Percentiles rank a stretch among this genome's conserved stretches.
Conservation (phyloP, 2,888 invertebrate genomes). For the Hesperia comma region DNA sequence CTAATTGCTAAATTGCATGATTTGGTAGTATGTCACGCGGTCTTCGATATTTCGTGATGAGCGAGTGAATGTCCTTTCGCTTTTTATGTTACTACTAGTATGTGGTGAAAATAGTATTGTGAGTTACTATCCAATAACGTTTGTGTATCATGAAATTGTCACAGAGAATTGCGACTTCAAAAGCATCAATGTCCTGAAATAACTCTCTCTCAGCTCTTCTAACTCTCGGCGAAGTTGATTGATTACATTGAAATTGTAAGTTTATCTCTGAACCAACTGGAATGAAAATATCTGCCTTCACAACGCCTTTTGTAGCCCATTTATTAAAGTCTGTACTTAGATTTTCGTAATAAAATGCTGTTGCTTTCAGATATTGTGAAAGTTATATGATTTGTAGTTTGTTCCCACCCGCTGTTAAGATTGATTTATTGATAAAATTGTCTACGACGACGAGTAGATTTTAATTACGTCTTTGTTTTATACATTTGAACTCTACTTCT, state of each 20-base stretch:
- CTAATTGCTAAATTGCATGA: too few relatives aligned
- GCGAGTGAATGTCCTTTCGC: too few relatives aligned
- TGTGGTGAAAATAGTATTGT: not conserved
- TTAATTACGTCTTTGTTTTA: too few relatives aligned
- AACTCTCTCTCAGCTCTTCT: not conserved
- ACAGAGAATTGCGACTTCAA: constrained; percentile 23
- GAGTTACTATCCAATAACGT: not conserved
- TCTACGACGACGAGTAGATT: too few relatives aligned
- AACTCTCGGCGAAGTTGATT: constrained; percentile 53
- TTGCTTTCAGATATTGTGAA: not conserved
- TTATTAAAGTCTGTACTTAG: constrained; percentile 9
- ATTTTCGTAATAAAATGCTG: not conserved
- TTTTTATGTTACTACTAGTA: too few relatives aligned
- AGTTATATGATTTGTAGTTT: not conserved
- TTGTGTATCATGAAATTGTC: constrained; percentile 9
- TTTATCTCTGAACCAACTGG: constrained; percentile 56
- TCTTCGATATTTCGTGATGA: too few relatives aligned
- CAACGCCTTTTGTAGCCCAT: constrained; percentile 11
- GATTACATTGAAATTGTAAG: constrained; percentile 63
- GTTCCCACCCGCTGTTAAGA: too few relatives aligned
- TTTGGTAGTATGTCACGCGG: too few relatives aligned
- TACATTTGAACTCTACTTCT: too few relatives aligned
- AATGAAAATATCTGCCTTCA: constrained; percentile 46
- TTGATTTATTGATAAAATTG: too few relatives aligned
- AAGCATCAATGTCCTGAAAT: constrained; percentile 35